Percentiles rank a stretch among this genome's conserved stretches.
Evolutionary conservation across 2,797 vertebrate genomes (phyloP).

Genomic region (Chromobotia macracanthus): DNA sequence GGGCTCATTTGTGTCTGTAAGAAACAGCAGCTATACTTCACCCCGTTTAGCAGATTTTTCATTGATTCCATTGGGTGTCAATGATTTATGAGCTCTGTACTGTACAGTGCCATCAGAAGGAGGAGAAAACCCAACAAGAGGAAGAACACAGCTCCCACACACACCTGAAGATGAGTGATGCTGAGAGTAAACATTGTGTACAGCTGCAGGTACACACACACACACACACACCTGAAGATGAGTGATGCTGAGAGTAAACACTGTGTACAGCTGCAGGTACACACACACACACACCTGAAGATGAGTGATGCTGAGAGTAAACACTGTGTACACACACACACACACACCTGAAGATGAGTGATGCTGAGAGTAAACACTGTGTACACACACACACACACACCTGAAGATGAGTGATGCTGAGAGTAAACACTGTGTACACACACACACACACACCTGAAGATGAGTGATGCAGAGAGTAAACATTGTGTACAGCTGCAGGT

Average conservation of each 20-base stretch:
- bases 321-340: too few species aligned
- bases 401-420: conserved; percentile 40
- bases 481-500: conserved; percentile 70
- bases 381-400: neutral
- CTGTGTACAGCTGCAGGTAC: too few species aligned
- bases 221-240: too few species aligned
- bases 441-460: conserved; percentile 22
- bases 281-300: too few species aligned
- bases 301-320: too few species aligned
- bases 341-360: too few species aligned
- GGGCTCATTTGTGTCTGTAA: neutral
- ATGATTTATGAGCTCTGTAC: neutral
- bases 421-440: conserved; percentile 41
- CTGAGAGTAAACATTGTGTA: too few species aligned
- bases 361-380: too few species aligned
- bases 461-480: conserved; percentile 49
- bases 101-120: conserved; percentile 56
- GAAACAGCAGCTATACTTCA: neutral
- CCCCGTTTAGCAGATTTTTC: too few species aligned
- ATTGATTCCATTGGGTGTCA: neutral
- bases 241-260: too few species aligned
- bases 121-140: conserved; percentile 14
- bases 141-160: neutral
- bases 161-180: too few species aligned
- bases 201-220: too few species aligned